Evolutionary conservation across 2,797 vertebrate species (phyloP).

Genomic region (Siniperca obscura): DNA sequence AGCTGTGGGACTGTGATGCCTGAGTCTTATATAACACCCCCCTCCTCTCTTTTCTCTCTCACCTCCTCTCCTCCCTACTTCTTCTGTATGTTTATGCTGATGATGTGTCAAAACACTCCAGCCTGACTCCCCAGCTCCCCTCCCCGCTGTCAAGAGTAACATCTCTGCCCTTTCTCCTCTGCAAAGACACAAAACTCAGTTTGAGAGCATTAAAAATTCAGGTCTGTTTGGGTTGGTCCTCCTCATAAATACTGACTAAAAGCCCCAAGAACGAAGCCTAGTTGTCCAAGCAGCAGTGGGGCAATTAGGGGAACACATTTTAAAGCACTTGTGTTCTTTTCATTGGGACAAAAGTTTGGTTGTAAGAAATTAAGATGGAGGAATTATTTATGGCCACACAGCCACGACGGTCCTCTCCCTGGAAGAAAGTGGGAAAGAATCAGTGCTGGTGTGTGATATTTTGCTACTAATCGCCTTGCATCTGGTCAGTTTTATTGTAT

Average conservation of each 20-base stretch:
- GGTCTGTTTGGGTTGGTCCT: conserved; percentile 42
- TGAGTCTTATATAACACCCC: conserved; percentile 70
- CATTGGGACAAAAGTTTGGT: conserved; percentile 36
- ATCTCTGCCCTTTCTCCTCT: conserved; percentile 59
- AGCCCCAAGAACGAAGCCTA: conserved; percentile 19
- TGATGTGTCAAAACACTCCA: conserved; percentile 70
- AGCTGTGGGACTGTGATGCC: conserved; percentile 63
- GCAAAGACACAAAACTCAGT: conserved; percentile 51
- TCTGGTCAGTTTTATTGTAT: conserved; percentile 34
- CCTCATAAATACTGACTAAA: conserved; percentile 66
- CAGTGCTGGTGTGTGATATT: conserved; percentile 17
- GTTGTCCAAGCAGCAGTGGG: conserved; percentile 48
- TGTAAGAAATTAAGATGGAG: conserved; percentile 50
- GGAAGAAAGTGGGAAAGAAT: background rate
- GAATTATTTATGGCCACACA: conserved; percentile 56
- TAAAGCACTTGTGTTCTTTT: conserved; percentile 50
- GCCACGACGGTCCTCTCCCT: conserved; percentile 7
- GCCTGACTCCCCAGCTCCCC: conserved; percentile 55
- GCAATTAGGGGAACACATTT: conserved; percentile 57
- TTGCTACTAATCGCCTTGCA: conserved; percentile 19
- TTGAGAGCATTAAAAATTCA: conserved; percentile 71
- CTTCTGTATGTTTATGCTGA: conserved; percentile 75
- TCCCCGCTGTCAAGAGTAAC: conserved; percentile 59
- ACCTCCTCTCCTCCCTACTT: conserved; percentile 23
- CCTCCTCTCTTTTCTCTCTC: conserved; percentile 31